phyloP scores from a whole-genome alignment of 2,888 invertebrate genomes.

The Netelia virgata region DNA sequence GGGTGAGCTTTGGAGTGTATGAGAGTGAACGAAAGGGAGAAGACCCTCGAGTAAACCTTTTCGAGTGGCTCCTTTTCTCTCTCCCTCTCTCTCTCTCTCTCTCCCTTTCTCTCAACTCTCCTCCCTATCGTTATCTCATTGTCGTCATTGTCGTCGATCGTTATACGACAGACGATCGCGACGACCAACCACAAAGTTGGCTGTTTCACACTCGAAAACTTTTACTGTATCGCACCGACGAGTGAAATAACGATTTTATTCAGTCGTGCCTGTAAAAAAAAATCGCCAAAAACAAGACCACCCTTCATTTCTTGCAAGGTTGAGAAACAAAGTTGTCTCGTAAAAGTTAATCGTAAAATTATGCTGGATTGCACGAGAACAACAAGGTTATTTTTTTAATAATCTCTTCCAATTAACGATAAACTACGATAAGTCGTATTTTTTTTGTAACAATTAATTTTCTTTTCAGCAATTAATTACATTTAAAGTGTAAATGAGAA shows the following conservation, averaged over 20 bases:
- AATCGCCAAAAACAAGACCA: not conserved
- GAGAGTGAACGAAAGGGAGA: constrained; percentile 21
- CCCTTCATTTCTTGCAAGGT: not conserved
- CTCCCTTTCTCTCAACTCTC: not conserved
- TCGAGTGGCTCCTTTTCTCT: constrained; percentile 29
- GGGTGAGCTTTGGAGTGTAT: constrained; percentile 46
- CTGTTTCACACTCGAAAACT: constrained; percentile 21
- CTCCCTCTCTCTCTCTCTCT: constrained; percentile 7
- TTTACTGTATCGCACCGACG: constrained; percentile 3
- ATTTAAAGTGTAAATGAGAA: not conserved
- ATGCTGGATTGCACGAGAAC: no score
- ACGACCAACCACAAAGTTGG: constrained; percentile 4
- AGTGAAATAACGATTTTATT: constrained; percentile 17
- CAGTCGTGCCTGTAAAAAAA: not conserved
- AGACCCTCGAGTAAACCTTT: constrained; percentile 20
- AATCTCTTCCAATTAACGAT: not conserved
- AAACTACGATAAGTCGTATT: no score
- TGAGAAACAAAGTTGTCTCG: not conserved
- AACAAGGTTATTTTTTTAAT: no score
- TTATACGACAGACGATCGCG: constrained; percentile 21
- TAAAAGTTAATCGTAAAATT: no score
- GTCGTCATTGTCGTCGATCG: constrained; percentile 21
- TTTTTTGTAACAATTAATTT: no score
- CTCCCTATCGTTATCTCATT: constrained; percentile 25
- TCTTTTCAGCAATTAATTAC: not conserved